Evolutionary conservation across 2,797 vertebrate species (phyloP).

Genomic region (Bradypodion ventrale): DNA sequence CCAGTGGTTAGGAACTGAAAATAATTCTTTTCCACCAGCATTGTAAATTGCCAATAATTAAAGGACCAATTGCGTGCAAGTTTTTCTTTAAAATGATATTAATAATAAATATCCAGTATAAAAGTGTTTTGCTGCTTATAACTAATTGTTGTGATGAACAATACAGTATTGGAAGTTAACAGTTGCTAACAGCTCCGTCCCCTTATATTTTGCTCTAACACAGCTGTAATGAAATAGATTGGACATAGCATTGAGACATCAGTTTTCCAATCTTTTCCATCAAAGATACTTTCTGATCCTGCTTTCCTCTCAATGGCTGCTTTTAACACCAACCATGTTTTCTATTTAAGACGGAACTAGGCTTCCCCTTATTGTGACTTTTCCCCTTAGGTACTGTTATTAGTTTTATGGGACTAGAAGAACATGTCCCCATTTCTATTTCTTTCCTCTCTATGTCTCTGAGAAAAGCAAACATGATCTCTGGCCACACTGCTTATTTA

Average conservation of each 20-base stretch:
- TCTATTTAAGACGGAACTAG: neutral
- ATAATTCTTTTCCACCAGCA: neutral
- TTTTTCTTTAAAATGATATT: neutral
- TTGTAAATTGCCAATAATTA: conserved; percentile 12
- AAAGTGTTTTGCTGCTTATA: neutral
- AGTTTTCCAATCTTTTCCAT: no score
- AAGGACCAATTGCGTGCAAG: conserved; percentile 10
- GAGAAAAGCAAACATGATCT: no score
- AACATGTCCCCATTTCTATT: no score
- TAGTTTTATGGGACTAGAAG: no score
- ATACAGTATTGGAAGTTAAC: no score
- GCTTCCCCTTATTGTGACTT: no score
- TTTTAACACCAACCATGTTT: neutral
- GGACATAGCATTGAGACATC: neutral
- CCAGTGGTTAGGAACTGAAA: neutral
- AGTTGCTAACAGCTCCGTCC: no score
- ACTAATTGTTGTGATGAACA: neutral
- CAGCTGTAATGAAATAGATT: neutral
- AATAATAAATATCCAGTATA: neutral
- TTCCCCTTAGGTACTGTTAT: no score
- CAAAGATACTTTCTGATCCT: neutral
- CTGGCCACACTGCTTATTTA: no score
- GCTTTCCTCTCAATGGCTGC: neutral
- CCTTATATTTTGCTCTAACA: no score
- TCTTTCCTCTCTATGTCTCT: no score